phyloP scores from a whole-genome alignment of 2,113 vertebrate genomes.

The Istiophorus platypterus region DNA sequence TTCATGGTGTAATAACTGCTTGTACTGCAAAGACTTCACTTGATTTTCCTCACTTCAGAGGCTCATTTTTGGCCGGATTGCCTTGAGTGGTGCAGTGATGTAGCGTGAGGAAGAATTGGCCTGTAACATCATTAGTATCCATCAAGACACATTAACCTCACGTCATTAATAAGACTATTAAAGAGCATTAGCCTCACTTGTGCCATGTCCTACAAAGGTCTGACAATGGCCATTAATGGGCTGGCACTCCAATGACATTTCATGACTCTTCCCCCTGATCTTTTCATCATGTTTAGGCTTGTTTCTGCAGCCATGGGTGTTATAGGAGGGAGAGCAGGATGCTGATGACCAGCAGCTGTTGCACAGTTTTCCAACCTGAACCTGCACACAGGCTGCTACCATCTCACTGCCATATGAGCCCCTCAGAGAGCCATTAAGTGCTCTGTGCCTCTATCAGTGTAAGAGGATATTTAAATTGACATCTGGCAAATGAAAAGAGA shows the following conservation, averaged over 20 bases:
- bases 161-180: slow-evolving; percentile 66
- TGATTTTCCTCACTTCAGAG: slow-evolving; percentile 33
- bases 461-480: neutral
- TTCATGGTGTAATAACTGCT: slow-evolving; percentile 40
- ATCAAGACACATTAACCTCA: slow-evolving; percentile 70
- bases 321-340: slow-evolving; percentile 20
- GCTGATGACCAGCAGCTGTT: slow-evolving; percentile 39
- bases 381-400: neutral
- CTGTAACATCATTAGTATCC: slow-evolving; percentile 61
- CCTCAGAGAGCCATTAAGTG: slow-evolving; percentile 15
- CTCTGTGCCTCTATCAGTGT: neutral
- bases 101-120: slow-evolving; percentile 39
- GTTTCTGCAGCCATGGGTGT: neutral
- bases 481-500: neutral
- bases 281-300: neutral
- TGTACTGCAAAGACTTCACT: slow-evolving; percentile 46
- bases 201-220: slow-evolving; percentile 30
- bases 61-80: slow-evolving; percentile 21
- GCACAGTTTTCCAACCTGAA: slow-evolving; percentile 20
- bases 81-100: slow-evolving; percentile 29
- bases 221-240: slow-evolving; percentile 57
- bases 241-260: slow-evolving; percentile 45
- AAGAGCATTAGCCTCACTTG: slow-evolving; percentile 54
- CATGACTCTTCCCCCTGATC: slow-evolving; percentile 42
- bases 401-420: slow-evolving; percentile 15